Base-by-base conservation (phyloP, 2,797 vertebrate genomes). In the Amblyopsis hoosieri region DNA sequence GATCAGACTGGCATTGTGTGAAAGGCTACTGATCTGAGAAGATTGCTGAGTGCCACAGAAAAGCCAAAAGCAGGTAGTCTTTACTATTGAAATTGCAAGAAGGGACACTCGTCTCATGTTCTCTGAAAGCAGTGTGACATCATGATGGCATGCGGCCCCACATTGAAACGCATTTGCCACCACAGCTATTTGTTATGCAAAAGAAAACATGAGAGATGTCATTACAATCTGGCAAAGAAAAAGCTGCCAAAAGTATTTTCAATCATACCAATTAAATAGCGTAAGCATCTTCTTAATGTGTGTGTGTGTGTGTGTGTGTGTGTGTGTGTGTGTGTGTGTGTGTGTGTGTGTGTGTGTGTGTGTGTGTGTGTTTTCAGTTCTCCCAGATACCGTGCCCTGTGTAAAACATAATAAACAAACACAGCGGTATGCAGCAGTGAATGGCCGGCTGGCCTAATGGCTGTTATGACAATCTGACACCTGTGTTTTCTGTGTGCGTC, bases 1-100 rank as follows among this genome's bases (percentile, higher is more conserved):
- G 17, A 11, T 19, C 49, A 58, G 13, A 67, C 31, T 15, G 55
- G 29, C 54, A 15, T 17, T 46, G 8, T 14, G 14, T 0, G 8
- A 8, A n/a, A 56, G 54, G 56, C 62, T 11, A 61, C 61, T 42
- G 15, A 50, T 66, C 56, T 51, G 60, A 58, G 64, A 31, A 53
- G 55, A 56, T 42, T 23, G 49, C 42, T 12, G 47, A 29, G 2
- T 3, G 2, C 2, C n/a, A 51, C 12, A 1, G 9, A 61, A 8
- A 45, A 52, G 11, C 48, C 37, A 46, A 2, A 58, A 42, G 19
- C 45, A 48, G 51, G 10, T 33, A 5, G 12, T 55, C 54, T 29
- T 66, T 15, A 62, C 45, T 66, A 45, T 49, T 33, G 4, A 52
- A 61, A 57, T 19, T 1, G 61, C 31, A 45, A 0, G 47, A 49